phyloP scores from a whole-genome alignment of 1,140 invertebrate species.

The Goniozus legneri region DNA sequence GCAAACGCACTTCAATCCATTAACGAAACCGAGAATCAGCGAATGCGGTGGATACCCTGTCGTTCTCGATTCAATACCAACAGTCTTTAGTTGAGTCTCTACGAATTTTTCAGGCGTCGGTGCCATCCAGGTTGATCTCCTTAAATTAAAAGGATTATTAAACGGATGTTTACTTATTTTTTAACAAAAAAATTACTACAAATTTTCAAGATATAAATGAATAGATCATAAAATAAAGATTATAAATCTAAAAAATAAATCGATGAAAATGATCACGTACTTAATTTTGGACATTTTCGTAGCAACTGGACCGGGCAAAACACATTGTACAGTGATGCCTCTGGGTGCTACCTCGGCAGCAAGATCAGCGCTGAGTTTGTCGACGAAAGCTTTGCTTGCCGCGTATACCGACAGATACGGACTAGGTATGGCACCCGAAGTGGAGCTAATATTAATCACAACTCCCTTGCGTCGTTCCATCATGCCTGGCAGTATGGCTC shows the following conservation, averaged over 20 bases:
- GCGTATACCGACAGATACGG: conserved; percentile 86
- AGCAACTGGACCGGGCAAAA: conserved; percentile 85
- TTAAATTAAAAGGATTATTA: conserved; percentile 23
- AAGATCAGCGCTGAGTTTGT: conserved; percentile 79
- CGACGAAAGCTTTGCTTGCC: conserved; percentile 85
- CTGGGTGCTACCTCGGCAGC: conserved; percentile 72
- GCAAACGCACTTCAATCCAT: conserved; percentile 52
- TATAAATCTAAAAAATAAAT: conserved; percentile 3
- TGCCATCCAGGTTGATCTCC: conserved; percentile 72
- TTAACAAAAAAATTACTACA: neutral
- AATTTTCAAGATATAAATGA: neutral
- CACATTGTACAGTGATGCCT: conserved; percentile 80
- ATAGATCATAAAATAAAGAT: conserved; percentile 1
- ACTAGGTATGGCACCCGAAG: conserved; percentile 72
- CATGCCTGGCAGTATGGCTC: conserved; percentile 85
- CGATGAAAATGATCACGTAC: conserved; percentile 27
- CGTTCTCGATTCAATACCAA: conserved; percentile 71
- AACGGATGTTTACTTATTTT: conserved; percentile 7
- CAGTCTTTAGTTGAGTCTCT: conserved; percentile 68
- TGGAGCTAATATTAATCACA: conserved; percentile 90
- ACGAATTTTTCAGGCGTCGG: conserved; percentile 79
- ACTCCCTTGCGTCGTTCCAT: conserved; percentile 78
- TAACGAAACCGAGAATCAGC: conserved; percentile 60
- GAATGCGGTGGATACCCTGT: conserved; percentile 77
- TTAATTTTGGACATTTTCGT: conserved; percentile 89